Evolutionary conservation across 2,888 invertebrate genomes (phyloP).

Genomic region (Trichogramma dendrolimi): DNA sequence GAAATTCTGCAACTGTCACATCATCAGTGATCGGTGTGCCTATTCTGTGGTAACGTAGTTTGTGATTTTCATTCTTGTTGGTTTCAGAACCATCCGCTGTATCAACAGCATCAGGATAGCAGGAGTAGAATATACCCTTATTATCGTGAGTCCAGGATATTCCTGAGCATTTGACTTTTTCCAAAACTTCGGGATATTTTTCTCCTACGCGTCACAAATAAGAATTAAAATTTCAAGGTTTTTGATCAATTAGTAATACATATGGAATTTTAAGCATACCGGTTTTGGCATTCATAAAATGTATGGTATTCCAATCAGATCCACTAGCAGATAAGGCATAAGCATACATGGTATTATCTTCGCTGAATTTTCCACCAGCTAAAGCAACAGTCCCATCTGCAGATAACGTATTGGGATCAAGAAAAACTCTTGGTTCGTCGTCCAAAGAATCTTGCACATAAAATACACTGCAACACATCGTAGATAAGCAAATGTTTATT

Average conservation of each 20-base stretch:
- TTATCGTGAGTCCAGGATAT: slow-evolving; percentile 95
- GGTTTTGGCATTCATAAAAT: slow-evolving; percentile 71
- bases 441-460: slow-evolving; percentile 80
- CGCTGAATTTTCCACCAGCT: slow-evolving; percentile 73
- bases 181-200: slow-evolving; percentile 83
- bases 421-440: slow-evolving; percentile 75
- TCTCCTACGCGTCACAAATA: slow-evolving; percentile 56
- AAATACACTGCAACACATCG: slow-evolving; percentile 65
- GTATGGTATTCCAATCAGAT: slow-evolving; percentile 93
- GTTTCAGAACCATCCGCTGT: slow-evolving; percentile 92
- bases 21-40: slow-evolving; percentile 84
- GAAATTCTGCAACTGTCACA: slow-evolving; percentile 82
- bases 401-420: slow-evolving; percentile 92
- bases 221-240: neutral
- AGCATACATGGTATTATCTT: slow-evolving; percentile 84
- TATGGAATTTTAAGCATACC: slow-evolving; percentile 51
- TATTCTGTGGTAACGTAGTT: slow-evolving; percentile 86
- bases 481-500: neutral
- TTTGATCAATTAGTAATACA: neutral
- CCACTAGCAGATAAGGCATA: slow-evolving; percentile 91
- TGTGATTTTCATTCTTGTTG: slow-evolving; percentile 81
- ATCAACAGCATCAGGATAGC: slow-evolving; percentile 76
- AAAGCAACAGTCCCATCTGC: slow-evolving; percentile 86
- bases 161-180: slow-evolving; percentile 86
- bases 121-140: slow-evolving; percentile 89